Evolutionary conservation across 2,113 vertebrate genomes (phyloP).

Genomic region (Rana temporaria): DNA sequence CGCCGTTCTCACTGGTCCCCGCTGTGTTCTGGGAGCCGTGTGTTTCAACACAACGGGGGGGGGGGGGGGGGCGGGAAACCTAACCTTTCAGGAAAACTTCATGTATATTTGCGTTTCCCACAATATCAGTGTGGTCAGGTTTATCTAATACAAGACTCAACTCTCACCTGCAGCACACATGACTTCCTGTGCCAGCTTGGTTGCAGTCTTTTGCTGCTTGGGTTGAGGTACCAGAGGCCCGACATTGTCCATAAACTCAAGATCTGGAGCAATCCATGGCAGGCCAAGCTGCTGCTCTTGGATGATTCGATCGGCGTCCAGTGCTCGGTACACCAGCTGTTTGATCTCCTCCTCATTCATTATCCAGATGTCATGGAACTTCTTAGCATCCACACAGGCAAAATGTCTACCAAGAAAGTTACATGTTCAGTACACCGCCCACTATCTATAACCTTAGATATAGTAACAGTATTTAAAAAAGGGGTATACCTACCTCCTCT

Average conservation of each 20-base stretch:
- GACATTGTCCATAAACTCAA: slow-evolving; percentile 66
- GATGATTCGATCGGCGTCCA: slow-evolving; percentile 76
- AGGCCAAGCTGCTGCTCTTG: slow-evolving; percentile 78
- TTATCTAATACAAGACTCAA: neutral
- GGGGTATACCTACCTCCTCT: too few species aligned
- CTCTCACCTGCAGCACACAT: slow-evolving; percentile 63
- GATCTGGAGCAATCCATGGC: slow-evolving; percentile 70
- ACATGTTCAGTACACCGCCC: neutral
- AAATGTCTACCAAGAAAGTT: slow-evolving; percentile 72
- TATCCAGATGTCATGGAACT: slow-evolving; percentile 79
- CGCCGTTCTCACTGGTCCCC: too few species aligned
- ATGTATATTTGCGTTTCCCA: too few species aligned
- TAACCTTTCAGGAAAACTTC: too few species aligned
- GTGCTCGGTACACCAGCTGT: slow-evolving; percentile 67
- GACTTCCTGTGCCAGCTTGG: slow-evolving; percentile 62
- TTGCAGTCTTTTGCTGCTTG: slow-evolving; percentile 35
- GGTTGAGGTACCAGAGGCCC: slow-evolving; percentile 65
- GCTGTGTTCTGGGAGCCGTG: too few species aligned
- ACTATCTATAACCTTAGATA: too few species aligned
- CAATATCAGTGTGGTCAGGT: too few species aligned
- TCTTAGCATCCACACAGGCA: slow-evolving; percentile 61
- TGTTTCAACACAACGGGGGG: too few species aligned
- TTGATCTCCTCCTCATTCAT: slow-evolving; percentile 85
- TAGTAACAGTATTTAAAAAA: too few species aligned
- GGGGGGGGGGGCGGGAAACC: too few species aligned